phyloP scores from a whole-genome alignment of 1,140 invertebrate species.

The Maniola jurtina region DNA sequence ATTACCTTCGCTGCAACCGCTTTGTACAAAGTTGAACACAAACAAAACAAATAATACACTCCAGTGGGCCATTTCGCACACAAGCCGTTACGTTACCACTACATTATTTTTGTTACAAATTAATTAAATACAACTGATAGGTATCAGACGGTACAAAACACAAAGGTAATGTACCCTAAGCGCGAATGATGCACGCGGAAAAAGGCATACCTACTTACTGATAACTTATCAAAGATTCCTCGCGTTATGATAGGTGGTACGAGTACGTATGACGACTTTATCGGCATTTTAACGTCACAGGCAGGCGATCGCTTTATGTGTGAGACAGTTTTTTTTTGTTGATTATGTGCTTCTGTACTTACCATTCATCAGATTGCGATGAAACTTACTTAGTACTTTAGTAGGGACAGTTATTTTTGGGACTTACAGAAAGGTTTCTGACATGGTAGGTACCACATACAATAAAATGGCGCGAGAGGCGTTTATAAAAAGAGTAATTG shows the following conservation, averaged over 20 bases:
- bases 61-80: slow-evolving; percentile 41
- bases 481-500: too few relatives aligned
- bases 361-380: too few relatives aligned
- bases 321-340: too few relatives aligned
- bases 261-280: slow-evolving; percentile 36
- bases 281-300: slow-evolving; percentile 45
- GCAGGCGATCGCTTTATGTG: too few relatives aligned
- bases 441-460: too few relatives aligned
- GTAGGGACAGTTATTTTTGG: too few relatives aligned
- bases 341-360: too few relatives aligned
- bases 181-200: slow-evolving; percentile 37
- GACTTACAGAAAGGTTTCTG: too few relatives aligned
- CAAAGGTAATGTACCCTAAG: slow-evolving; percentile 13
- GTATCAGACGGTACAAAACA: slow-evolving; percentile 13
- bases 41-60: slow-evolving; percentile 37
- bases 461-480: too few relatives aligned
- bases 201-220: slow-evolving; percentile 40
- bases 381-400: too few relatives aligned
- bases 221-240: slow-evolving; percentile 66
- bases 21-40: slow-evolving; percentile 35
- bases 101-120: slow-evolving; percentile 25
- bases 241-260: slow-evolving; percentile 36
- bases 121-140: slow-evolving; percentile 15
- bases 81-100: slow-evolving; percentile 9
- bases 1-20: slow-evolving; percentile 40